These are phyloP conservation scores for Lottia gigantea DNA, from an alignment of 2,888 invertebrate genomes.

Conservation along the genomic window DNA sequence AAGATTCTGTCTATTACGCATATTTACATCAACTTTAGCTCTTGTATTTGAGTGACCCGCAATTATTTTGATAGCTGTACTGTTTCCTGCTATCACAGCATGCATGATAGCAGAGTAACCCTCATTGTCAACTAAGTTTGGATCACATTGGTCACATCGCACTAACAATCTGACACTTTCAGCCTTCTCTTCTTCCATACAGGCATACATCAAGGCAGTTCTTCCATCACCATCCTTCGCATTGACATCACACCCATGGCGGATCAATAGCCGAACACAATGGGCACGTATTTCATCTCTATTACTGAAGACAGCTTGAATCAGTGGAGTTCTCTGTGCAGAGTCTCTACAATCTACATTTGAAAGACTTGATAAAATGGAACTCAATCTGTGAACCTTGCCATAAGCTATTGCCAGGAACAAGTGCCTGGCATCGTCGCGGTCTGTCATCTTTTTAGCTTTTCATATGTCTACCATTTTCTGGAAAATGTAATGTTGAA, in stretches of 20 bases:
- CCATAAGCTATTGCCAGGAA: slow-evolving; percentile 31
- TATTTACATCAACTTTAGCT: slow-evolving; percentile 36
- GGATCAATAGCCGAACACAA: slow-evolving; percentile 46
- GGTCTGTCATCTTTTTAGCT: background rate
- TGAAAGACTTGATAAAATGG: slow-evolving; percentile 21
- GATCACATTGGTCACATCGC: slow-evolving; percentile 44
- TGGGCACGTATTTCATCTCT: slow-evolving; percentile 50
- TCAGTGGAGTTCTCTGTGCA: slow-evolving; percentile 46
- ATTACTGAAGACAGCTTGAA: slow-evolving; percentile 44
- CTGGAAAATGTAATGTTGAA: too few relatives aligned
- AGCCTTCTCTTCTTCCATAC: slow-evolving; percentile 46
- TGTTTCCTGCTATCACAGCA: slow-evolving; percentile 46
- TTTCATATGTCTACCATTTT: background rate
- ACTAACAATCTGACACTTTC: slow-evolving; percentile 45
- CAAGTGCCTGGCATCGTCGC: slow-evolving; percentile 24
- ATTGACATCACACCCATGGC: slow-evolving; percentile 50
- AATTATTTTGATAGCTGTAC: slow-evolving; percentile 42
- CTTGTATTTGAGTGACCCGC: slow-evolving; percentile 40
- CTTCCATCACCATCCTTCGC: slow-evolving; percentile 44
- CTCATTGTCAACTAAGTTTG: slow-evolving; percentile 43
- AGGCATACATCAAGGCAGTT: slow-evolving; percentile 52
- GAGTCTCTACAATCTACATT: slow-evolving; percentile 36
- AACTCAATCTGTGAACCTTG: slow-evolving; percentile 29
- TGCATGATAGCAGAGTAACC: slow-evolving; percentile 50
- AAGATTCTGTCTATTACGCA: slow-evolving; percentile 39